Conservation (phyloP, 2,888 invertebrate species). For the Tricholauxania praeusta region DNA sequence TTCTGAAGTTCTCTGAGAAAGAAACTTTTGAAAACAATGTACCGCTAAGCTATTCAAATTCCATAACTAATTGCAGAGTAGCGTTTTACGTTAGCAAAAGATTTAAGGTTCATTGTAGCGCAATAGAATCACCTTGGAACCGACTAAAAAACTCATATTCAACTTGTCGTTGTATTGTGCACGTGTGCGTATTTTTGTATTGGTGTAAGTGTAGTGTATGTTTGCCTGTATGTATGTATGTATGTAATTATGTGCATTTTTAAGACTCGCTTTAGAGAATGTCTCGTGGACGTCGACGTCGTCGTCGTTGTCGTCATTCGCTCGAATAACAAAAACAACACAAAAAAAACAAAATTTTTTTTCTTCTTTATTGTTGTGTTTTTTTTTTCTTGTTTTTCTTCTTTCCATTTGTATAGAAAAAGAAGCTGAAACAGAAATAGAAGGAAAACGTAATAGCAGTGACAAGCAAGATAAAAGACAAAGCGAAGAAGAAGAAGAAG, state of each 20-base stretch:
- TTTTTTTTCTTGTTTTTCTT: slow-evolving; percentile 12
- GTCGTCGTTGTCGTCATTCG: slow-evolving; percentile 23
- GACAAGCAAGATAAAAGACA: slow-evolving; percentile 1
- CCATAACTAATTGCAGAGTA: no score
- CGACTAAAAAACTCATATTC: slow-evolving; percentile 11
- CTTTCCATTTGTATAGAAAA: slow-evolving; percentile 20
- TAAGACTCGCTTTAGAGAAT: slow-evolving; percentile 16
- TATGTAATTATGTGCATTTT: neutral
- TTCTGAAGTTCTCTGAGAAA: no score
- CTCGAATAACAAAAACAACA: slow-evolving; percentile 25
- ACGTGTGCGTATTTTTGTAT: no score
- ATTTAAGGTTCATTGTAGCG: neutral
- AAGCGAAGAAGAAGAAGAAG: neutral
- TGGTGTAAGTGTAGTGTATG: no score
- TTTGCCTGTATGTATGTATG: neutral
- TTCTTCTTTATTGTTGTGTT: slow-evolving; percentile 1
- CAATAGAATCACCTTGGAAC: slow-evolving; percentile 6
- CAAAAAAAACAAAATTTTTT: no score
- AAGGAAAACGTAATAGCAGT: slow-evolving; percentile 6
- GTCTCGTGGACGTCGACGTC: neutral
- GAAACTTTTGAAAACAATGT: no score
- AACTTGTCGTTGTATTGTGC: slow-evolving; percentile 1
- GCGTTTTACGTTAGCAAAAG: no score
- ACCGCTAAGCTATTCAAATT: no score
- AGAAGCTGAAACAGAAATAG: slow-evolving; percentile 8